phyloP scores from a whole-genome alignment of 2,113 vertebrate species.

The Neopipo cinnamomea region DNA sequence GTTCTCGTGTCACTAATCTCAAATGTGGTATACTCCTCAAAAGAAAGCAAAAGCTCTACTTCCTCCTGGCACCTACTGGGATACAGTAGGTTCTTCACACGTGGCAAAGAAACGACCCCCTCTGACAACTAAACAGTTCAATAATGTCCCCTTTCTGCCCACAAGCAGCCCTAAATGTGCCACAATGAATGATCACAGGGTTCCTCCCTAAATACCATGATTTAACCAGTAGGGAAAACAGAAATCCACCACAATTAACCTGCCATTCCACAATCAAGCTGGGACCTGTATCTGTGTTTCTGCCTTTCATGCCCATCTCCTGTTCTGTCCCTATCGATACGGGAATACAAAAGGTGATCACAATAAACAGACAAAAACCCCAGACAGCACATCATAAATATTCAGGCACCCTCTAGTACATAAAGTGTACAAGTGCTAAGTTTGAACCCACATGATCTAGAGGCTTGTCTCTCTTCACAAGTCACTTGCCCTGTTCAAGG shows the following conservation, averaged over 20 bases:
- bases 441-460: not conserved
- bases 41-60: not conserved
- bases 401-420: not conserved
- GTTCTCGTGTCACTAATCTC: not conserved
- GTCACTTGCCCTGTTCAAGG: not conserved
- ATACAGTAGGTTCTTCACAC: not conserved
- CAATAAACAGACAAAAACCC: not conserved
- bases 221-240: not conserved
- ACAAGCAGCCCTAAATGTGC: not conserved
- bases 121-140: not conserved
- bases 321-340: not conserved
- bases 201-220: not conserved
- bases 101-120: not conserved
- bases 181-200: not conserved
- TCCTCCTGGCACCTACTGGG: not conserved
- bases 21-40: not conserved
- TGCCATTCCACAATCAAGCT: not conserved
- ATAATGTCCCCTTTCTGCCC: not conserved
- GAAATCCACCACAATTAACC: not conserved
- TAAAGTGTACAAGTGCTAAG: not conserved
- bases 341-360: not conserved
- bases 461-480: not conserved
- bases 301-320: not conserved
- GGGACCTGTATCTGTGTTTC: not conserved
- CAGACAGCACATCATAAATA: not conserved